Percentiles rank a stretch among this genome's conserved stretches.
Conservation (phyloP, 2,113 vertebrate genomes). For the Pontoporia blainvillei region DNA sequence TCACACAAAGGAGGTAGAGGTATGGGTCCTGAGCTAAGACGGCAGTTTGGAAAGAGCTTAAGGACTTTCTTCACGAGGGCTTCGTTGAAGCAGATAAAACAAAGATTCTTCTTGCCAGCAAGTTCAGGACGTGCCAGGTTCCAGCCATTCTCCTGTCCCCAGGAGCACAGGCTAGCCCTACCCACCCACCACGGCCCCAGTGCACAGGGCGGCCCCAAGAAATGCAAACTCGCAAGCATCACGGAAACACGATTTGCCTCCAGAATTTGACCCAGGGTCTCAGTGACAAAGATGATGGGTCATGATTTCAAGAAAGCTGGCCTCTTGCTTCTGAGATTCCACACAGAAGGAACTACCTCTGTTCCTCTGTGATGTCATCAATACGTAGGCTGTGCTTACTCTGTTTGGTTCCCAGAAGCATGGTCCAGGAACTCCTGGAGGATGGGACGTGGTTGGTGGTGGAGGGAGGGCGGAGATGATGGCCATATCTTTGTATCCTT, state of each 20-base stretch:
- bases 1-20: background rate
- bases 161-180: background rate
- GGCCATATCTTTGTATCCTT: background rate
- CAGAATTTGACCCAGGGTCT: background rate
- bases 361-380: background rate
- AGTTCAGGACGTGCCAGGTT: background rate
- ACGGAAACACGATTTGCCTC: background rate
- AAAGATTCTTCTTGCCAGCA: background rate
- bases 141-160: background rate
- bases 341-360: background rate
- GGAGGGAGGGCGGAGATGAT: too few relatives aligned
- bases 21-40: background rate
- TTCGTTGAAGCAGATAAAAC: background rate
- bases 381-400: background rate
- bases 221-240: background rate
- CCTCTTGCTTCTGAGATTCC: background rate
- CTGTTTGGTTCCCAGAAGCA: rapidly evolving
- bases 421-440: background rate
- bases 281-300: background rate
- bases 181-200: background rate
- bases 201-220: background rate
- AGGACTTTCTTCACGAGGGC: background rate
- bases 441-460: background rate
- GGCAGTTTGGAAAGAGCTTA: background rate
- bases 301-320: background rate